phyloP scores from a whole-genome alignment of 2,113 vertebrate species.

The Baryphthengus martii region DNA sequence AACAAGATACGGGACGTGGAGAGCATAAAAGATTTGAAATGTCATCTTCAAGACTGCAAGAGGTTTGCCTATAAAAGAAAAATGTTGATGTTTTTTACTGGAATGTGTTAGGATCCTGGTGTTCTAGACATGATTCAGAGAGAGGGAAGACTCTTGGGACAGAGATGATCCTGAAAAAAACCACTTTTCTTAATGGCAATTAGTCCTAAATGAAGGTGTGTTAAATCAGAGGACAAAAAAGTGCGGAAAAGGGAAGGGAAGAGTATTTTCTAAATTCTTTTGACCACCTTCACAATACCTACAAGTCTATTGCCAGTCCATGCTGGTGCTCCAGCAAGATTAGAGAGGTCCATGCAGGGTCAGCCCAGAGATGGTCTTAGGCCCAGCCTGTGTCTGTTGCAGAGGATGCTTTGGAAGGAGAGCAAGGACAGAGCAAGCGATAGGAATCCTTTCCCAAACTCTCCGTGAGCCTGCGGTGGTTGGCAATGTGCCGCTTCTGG shows the following conservation, averaged over 20 bases:
- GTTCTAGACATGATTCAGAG: not conserved
- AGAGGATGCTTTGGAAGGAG: not conserved
- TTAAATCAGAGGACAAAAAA: not conserved
- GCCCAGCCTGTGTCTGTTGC: not conserved
- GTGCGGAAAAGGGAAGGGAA: not conserved
- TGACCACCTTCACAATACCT: not conserved
- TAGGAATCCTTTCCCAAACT: not conserved
- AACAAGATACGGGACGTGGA: not conserved
- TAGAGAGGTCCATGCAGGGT: not conserved
- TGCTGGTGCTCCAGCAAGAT: not conserved
- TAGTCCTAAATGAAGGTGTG: not conserved
- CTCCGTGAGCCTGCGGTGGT: not conserved
- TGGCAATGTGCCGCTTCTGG: not conserved
- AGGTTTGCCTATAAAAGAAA: not conserved
- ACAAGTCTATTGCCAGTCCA: no score
- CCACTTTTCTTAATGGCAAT: not conserved
- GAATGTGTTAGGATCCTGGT: not conserved
- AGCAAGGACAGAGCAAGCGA: not conserved
- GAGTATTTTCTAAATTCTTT: not conserved
- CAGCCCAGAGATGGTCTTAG: no score
- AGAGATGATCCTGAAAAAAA: not conserved
- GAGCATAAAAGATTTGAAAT: not conserved
- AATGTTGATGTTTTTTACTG: not conserved
- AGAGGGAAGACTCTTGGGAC: not conserved
- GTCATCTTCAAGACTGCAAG: not conserved